Conservation (phyloP, 2,888 invertebrate species). For the Diarsia brunnea region DNA sequence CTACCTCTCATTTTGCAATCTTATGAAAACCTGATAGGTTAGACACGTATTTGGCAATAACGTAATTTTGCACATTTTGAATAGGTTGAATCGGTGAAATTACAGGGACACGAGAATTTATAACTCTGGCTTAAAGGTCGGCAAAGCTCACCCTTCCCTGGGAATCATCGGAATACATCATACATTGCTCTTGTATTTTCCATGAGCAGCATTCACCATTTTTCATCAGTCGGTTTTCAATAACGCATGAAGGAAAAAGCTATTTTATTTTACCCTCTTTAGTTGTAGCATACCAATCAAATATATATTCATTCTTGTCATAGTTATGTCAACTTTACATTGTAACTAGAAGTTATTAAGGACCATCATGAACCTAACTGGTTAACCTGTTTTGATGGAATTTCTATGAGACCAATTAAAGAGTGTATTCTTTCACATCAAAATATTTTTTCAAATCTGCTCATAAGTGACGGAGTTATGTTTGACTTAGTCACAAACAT, state of each 20-base stretch:
- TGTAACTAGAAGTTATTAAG: too few species aligned
- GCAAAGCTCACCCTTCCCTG: background rate
- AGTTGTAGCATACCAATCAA: too few species aligned
- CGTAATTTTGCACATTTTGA: slow-evolving; percentile 41
- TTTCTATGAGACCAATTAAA: too few species aligned
- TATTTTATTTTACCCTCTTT: too few species aligned
- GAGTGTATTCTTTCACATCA: too few species aligned
- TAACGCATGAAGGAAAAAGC: background rate
- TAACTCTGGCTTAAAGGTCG: slow-evolving; percentile 21
- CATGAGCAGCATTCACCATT: background rate
- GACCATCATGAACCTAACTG: too few species aligned
- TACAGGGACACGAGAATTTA: slow-evolving; percentile 28
- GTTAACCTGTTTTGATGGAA: too few species aligned
- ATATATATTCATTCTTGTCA: too few species aligned
- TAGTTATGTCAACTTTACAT: too few species aligned
- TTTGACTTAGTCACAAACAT: too few species aligned
- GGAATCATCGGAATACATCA: background rate
- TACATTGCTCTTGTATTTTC: background rate
- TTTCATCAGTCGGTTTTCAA: background rate
- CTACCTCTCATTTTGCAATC: slow-evolving; percentile 32
- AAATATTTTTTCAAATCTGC: too few species aligned
- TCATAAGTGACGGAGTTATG: too few species aligned
- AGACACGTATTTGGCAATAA: slow-evolving; percentile 42
- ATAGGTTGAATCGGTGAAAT: slow-evolving; percentile 28
- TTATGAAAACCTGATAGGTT: slow-evolving; percentile 53